Evolutionary conservation across 2,113 vertebrate genomes (phyloP).

Genomic region (Pedionomus torquatus): DNA sequence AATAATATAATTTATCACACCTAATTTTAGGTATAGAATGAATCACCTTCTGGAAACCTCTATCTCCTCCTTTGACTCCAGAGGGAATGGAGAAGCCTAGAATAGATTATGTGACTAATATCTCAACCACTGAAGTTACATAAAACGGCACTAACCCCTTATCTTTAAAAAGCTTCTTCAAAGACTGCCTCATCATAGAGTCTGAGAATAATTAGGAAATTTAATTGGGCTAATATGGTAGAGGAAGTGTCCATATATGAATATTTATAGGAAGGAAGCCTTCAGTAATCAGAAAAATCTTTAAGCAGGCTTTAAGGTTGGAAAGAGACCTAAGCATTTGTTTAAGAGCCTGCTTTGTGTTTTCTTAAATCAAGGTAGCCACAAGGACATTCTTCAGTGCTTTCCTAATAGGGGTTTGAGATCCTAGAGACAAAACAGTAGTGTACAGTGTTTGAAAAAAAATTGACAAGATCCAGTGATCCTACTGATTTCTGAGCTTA

Average conservation of each 20-base stretch:
- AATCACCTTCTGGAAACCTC: neutral
- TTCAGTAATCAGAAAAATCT: neutral
- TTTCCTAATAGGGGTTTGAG: neutral
- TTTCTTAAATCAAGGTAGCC: neutral
- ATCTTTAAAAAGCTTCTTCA: neutral
- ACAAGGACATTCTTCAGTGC: neutral
- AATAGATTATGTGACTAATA: neutral
- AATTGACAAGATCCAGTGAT: neutral
- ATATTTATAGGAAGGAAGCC: conserved; percentile 16
- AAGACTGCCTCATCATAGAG: neutral
- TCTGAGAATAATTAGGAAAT: neutral
- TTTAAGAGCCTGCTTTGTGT: neutral
- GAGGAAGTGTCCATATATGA: neutral
- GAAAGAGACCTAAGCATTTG: neutral
- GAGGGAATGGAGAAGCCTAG: neutral
- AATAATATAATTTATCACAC: neutral
- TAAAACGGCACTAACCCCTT: neutral
- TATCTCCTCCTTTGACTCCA: neutral
- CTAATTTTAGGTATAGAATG: neutral
- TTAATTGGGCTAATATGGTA: neutral
- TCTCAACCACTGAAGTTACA: neutral
- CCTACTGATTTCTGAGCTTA: neutral
- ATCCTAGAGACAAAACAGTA: neutral
- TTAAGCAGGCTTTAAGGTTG: neutral
- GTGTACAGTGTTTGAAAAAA: neutral